phyloP scores from a whole-genome alignment of 2,113 vertebrate genomes.

The Daphoenositta chrysoptera region DNA sequence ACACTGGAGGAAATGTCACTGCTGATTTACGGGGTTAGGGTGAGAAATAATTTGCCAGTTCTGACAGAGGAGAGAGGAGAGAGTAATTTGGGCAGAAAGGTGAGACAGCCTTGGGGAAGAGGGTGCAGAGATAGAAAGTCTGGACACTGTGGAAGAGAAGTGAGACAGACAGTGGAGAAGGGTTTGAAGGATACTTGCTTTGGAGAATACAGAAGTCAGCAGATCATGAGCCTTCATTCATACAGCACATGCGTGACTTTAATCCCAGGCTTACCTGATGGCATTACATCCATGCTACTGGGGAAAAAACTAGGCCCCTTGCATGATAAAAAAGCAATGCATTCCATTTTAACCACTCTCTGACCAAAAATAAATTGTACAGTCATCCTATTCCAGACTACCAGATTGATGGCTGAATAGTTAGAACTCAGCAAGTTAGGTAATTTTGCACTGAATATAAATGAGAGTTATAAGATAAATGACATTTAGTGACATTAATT shows the following conservation, averaged over 20 bases:
- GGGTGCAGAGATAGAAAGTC: neutral
- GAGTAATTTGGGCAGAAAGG: neutral
- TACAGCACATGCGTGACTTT: neutral
- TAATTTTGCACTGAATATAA: slow-evolving; percentile 76
- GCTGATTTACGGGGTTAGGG: neutral
- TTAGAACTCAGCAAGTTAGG: slow-evolving; percentile 72
- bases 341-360: slow-evolving; percentile 25
- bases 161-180: neutral
- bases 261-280: neutral
- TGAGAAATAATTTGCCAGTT: neutral
- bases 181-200: neutral
- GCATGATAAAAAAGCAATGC: neutral
- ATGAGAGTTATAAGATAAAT: slow-evolving; percentile 80
- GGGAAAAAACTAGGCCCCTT: neutral
- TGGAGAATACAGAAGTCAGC: neutral
- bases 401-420: slow-evolving; percentile 60
- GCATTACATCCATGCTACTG: neutral
- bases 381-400: slow-evolving; percentile 21
- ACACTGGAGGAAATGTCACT: neutral
- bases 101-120: neutral
- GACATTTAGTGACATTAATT: slow-evolving; percentile 88
- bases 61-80: neutral
- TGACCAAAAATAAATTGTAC: slow-evolving; percentile 3
- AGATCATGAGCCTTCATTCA: neutral
- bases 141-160: neutral